Conservation (phyloP, 2,888 invertebrate genomes). For the Craniophora ligustri region DNA sequence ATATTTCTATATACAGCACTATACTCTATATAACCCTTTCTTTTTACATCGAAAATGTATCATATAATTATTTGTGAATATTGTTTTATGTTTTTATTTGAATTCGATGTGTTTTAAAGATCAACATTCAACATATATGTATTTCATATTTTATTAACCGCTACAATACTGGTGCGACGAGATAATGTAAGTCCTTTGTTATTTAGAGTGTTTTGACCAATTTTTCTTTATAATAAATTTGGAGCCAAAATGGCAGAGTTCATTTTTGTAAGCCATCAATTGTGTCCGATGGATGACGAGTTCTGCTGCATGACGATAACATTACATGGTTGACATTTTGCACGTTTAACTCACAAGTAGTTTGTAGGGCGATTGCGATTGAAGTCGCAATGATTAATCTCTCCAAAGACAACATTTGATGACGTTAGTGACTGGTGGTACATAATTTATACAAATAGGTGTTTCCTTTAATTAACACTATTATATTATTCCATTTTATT, state of each 20-base stretch:
- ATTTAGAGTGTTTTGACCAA: slow-evolving; percentile 76
- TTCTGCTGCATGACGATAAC: slow-evolving; percentile 80
- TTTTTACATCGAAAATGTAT: slow-evolving; percentile 13
- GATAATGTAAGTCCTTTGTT: slow-evolving; percentile 86
- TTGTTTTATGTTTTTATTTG: slow-evolving; percentile 25
- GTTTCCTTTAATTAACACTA: slow-evolving; percentile 27
- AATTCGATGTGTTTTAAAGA: slow-evolving; percentile 44
- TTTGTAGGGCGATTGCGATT: slow-evolving; percentile 54
- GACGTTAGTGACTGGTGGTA: slow-evolving; percentile 29
- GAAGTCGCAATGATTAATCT: slow-evolving; percentile 37
- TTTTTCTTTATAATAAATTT: slow-evolving; percentile 71
- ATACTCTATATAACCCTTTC: slow-evolving; percentile 5
- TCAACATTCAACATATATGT: slow-evolving; percentile 48
- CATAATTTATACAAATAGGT: slow-evolving; percentile 34
- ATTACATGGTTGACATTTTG: slow-evolving; percentile 68
- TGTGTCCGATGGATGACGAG: slow-evolving; percentile 78
- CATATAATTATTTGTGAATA: slow-evolving; percentile 29
- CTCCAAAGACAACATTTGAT: slow-evolving; percentile 21
- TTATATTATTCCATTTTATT: slow-evolving; percentile 39
- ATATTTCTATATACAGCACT: slow-evolving; percentile 14
- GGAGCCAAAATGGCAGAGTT: slow-evolving; percentile 68
- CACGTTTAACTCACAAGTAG: slow-evolving; percentile 78
- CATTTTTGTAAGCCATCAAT: slow-evolving; percentile 73
- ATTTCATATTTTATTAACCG: slow-evolving; percentile 77
- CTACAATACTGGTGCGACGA: slow-evolving; percentile 84